These are phyloP conservation scores for Nesometra sesokonis DNA, from an alignment of 35 echinoderm and acorn worm species.

Conservation along the genomic window DNA sequence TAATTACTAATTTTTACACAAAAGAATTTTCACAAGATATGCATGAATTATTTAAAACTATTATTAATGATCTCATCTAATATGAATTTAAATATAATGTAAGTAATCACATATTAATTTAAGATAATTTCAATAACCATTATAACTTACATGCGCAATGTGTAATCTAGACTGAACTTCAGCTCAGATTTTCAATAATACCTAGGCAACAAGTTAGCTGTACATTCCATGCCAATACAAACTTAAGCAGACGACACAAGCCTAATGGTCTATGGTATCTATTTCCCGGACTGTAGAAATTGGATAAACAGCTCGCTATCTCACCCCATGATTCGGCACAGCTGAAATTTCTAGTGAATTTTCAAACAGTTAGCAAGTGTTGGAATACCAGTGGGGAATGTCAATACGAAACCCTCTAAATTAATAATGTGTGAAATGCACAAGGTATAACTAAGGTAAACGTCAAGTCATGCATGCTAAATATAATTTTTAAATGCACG, in stretches of 20 bases:
- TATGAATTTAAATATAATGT: no score
- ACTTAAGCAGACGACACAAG: not conserved
- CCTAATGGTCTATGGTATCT: not conserved
- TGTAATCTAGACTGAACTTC: not conserved
- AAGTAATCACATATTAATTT: no score
- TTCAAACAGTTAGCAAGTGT: not conserved
- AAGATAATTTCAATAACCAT: no score
- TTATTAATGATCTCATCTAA: no score
- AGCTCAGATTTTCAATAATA: not conserved
- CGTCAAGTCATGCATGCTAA: not conserved
- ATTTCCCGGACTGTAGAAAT: not conserved
- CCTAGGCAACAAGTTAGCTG: not conserved
- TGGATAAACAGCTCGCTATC: not conserved
- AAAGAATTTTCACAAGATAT: no score
- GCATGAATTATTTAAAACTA: no score
- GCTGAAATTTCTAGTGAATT: not conserved
- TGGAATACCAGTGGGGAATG: not conserved
- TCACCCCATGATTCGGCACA: not conserved
- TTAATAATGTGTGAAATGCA: not conserved
- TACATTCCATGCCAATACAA: not conserved
- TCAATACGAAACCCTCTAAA: not conserved
- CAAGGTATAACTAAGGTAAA: not conserved
- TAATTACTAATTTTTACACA: no score
- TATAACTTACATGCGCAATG: not conserved
- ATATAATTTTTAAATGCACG: not conserved